Evolutionary conservation across 1,140 invertebrate species (phyloP).

Genomic region (Eueides isabella): DNA sequence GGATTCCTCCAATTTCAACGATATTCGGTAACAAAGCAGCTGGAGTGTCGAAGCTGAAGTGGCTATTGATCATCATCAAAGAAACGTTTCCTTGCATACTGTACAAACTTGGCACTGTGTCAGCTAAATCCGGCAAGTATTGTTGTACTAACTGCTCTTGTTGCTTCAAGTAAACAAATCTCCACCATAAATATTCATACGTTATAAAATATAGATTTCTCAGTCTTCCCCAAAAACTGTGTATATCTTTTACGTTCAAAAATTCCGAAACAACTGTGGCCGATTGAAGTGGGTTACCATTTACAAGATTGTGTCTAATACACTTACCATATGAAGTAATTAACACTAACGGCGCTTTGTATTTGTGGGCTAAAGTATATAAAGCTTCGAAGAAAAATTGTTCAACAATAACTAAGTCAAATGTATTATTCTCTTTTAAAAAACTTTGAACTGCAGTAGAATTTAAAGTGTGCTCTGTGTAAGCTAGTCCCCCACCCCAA

Average conservation of each 20-base stretch:
- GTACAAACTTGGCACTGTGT: constrained; percentile 74
- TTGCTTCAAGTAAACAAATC: constrained; percentile 58
- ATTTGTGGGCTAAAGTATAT: constrained; percentile 82
- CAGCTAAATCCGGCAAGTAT: constrained; percentile 57
- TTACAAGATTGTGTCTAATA: constrained; percentile 81
- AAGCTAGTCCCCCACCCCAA: constrained; percentile 72
- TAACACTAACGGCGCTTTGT: constrained; percentile 80
- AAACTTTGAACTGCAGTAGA: constrained; percentile 75
- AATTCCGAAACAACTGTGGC: constrained; percentile 77
- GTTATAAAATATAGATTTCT: constrained; percentile 65
- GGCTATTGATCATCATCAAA: constrained; percentile 77
- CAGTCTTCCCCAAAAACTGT: constrained; percentile 65
- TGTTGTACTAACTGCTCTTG: constrained; percentile 69
- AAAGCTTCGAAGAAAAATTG: constrained; percentile 83
- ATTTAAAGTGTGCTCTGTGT: constrained; percentile 77
- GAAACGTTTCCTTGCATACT: constrained; percentile 79
- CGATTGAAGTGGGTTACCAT: constrained; percentile 80
- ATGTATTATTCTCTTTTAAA: constrained; percentile 73
- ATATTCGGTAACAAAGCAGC: constrained; percentile 81
- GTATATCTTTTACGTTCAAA: constrained; percentile 64
- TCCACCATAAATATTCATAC: constrained; percentile 68
- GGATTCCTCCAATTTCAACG: constrained; percentile 84
- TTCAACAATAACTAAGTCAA: constrained; percentile 82
- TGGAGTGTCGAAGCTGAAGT: constrained; percentile 73
- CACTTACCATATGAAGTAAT: constrained; percentile 82